Evolutionary conservation across 1,140 invertebrate species (phyloP), one percentile per base, ranked within the genome.

Genomic region (Lordiphosa collinella): DNA sequence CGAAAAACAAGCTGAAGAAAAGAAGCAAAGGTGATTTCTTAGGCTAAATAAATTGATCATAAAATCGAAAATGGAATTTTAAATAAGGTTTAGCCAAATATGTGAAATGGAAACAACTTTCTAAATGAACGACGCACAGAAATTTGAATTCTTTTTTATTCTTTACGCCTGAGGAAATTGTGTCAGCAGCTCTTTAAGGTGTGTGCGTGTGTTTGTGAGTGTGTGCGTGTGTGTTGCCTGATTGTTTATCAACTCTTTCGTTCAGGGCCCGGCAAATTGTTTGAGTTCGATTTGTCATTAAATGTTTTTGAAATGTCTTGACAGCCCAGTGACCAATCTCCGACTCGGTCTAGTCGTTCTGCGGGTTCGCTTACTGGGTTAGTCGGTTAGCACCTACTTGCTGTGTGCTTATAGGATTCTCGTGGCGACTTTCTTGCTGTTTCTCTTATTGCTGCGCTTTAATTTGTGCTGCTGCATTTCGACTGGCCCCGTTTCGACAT

Each of bases 91-190:
- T 64, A 80, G 78, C 76, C 78, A 82, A 80, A 82, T 82, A 84
- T 84, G 76, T 82, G 76, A 82, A 82, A 82, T 82, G 76, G 78
- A 82, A 84, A 82, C 52, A 82, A 82, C 76, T 80, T 80, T 80
- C 76, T 80, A 82, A 82, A 82, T 68, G 76, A 74, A 74, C 37
- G 53, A 76, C 57, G 76, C 59, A 82, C 66, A 60, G 73, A 82
- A 84, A 82, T 82, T 82, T 82, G 78, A 82, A 82, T 82, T 82
- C 78, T 61, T 73, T 7, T 82, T 82, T 72, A 82, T 82, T 82
- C 78, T 82, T 82, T 84, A 69, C 72, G 78, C 72, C 78, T 63
- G 73, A 82, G 67, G 72, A 82, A 82, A 82, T 84, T 84, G 78
- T 82, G 78, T 82, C 78, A 82, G 62, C 56, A 36, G 56, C 75